Base-by-base conservation (phyloP, 2,113 vertebrate species). In the Eolophus roseicapilla region DNA sequence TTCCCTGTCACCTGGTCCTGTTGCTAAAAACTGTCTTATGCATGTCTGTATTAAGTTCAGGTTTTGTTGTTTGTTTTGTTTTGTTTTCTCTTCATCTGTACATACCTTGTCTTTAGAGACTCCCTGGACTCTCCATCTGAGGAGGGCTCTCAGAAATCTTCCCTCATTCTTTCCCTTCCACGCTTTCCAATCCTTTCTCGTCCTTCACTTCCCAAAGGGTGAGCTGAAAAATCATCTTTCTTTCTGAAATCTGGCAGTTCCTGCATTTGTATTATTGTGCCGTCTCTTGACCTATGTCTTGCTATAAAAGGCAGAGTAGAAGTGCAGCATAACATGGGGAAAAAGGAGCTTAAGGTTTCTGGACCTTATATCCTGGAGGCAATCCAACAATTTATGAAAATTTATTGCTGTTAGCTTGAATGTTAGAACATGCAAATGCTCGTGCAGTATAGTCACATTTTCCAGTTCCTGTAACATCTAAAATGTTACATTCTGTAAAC, bases 121-220 rank as follows among this genome's bases (percentile, higher is more conserved):
- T 98, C 98, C 97, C 97, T 97, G 97, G 98, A 98, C 86, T 98
- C 98, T 97, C 97, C 98, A 93, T 95, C 98, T 97, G 98, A 98
- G 98, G 98, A 99, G 98, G 97, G 96, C 96, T 98, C 98, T 98
- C 98, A 98, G 98, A 99, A 99, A 98, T 98, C 98, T 98, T 98
- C 99, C 97, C 98, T 98, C 96, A 98, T 98, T 98, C 98, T 99
- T 92, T 98, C 98, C 92, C 98, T 99, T 98, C 98, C 98, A 97
- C 99, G 98, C 97, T 99, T 99, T 98, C 98, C 99, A 98, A 98
- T 98, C 93, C 99, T 99, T 97, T 99, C 98, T 98, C 98, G 98
- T 98, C 97, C 98, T 97, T 99, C 98, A 97, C 96, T 98, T 96
- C 98, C 98, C 94, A 99, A 99, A 98, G 98, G 99, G 98, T 99